Base-by-base conservation (phyloP, 2,113 vertebrate species). In the Arvicanthis niloticus region DNA sequence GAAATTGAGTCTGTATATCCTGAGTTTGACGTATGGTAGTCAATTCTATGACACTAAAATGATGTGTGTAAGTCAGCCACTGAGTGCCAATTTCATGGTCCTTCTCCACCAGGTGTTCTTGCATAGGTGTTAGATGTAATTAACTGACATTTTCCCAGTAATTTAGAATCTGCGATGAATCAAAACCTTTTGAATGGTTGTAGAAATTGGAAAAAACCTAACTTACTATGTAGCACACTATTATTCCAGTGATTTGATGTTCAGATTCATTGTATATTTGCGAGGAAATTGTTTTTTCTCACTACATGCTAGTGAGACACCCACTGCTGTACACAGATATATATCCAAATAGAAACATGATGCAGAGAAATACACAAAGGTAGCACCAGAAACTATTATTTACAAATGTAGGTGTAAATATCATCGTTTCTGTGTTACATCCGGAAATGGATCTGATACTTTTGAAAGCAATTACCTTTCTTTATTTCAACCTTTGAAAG, bases 101-200 rank as follows among this genome's bases (percentile, higher is more conserved):
- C 60, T 91, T 96, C 98, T 97, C 95, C 1, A n/a, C 92, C 88
- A 97, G 96, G 97, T 98, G 98, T 96, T 96, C 95, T 95, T 97
- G 91, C 91, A 91, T 97, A 99, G 98, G 98, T 98, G 98, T 98
- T 98, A 98, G 97, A 95, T 96, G 89, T 98, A 98, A 98, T 98
- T 99, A 99, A 98, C 97, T 98, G 97, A 97, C 95, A 98, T 98
- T 97, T 98, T 98, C 98, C 98, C 98, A 97, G 97, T 97, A 97
- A 98, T 98, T 98, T 97, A 3, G 97, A 98, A 98, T 98, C 98
- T 98, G 98, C 98, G 98, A 97, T 98, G 98, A 65, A 29, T 65
- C 98, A 99, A 98, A 98, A 87, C 80, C 81, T 97, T 92, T 82
- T 96, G 95, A 95, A 58, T 88, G 97, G 98, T 94, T 93, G 93